These are phyloP conservation scores for Neodon shergylaensis DNA, from an alignment of 2,113 vertebrate genomes.

Conservation along the genomic window DNA sequence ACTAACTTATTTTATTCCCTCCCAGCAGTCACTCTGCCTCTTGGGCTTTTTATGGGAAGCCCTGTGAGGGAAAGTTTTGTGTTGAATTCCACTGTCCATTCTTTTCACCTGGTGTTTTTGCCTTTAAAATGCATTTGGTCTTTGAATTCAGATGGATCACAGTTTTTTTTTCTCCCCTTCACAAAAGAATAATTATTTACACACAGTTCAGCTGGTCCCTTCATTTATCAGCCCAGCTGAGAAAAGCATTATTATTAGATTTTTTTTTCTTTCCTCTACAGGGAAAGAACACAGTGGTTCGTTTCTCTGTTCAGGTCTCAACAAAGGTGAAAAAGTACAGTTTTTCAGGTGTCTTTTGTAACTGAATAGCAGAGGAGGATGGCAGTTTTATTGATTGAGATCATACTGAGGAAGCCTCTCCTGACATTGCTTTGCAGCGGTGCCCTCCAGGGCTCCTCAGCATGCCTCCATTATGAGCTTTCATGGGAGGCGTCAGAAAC, in stretches of 20 bases:
- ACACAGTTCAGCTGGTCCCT: slow-evolving; percentile 58
- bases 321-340: slow-evolving; percentile 52
- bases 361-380: not conserved
- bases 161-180: slow-evolving; percentile 39
- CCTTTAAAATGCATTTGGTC: slow-evolving; percentile 71
- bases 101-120: slow-evolving; percentile 54
- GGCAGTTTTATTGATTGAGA: slow-evolving; percentile 57
- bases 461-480: not conserved
- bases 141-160: slow-evolving; percentile 69
- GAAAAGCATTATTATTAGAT: slow-evolving; percentile 73
- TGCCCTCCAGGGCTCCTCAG: not conserved
- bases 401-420: not conserved
- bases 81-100: slow-evolving; percentile 65
- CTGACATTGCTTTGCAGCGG: slow-evolving; percentile 13
- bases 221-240: slow-evolving; percentile 43
- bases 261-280: slow-evolving; percentile 66
- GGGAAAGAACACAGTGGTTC: slow-evolving; percentile 66
- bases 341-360: slow-evolving; percentile 33
- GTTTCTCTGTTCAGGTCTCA: not conserved
- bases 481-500: not conserved
- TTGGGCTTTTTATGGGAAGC: slow-evolving; percentile 58
- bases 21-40: slow-evolving; percentile 4
- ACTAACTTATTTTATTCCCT: slow-evolving; percentile 57
- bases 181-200: slow-evolving; percentile 68
- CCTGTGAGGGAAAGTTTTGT: slow-evolving; percentile 70